Base-by-base conservation (phyloP, 2,888 invertebrate species). In the Mythimna impura region DNA sequence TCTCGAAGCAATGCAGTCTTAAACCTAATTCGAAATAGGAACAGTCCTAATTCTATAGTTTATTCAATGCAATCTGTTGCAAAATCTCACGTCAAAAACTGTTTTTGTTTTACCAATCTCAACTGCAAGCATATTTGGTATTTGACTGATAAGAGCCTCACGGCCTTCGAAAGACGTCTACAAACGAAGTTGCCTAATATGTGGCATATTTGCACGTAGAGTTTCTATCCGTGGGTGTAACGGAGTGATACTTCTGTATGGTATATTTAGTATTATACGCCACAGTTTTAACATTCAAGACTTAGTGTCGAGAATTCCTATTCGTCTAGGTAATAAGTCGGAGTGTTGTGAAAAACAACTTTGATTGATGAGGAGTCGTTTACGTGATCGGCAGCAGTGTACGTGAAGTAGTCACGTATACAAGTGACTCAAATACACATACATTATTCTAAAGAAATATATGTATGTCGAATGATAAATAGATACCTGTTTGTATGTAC, bases 331-430 rank as follows among this genome's bases (percentile, higher is more conserved):
- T 62, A 69, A 83, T 80, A 81, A 81, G 68, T 72, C 76, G 71
- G 55, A 52, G 65, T 72, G 57, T 58, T 75, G 78, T 77, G 81
- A 80, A 81, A 83, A 81, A 81, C 81, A 81, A 83, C 69, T 65
- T 73, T 80, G 83, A 81, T 81, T 72, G 68, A 81, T 79, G 50
- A 52, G 22, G 34, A 17, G 64, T 76, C 69, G 68, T 75, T 67
- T 43, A 52, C 47, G 58, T 70, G 76, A 71, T 66, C 67, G 52
- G 55, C 47, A 62, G 69, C 22, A 66, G 66, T 72, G 61, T 61
- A 65, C 43, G 69, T 72, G 12, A 25, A 60, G 70, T 62, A 22
- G 75, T 66, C 75, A 74, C 80, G 80, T 71, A 61, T 14, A n/a
- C n/a, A 0, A 34, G 60, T 52, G 36, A 52, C 52, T 73, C 50